Evolutionary conservation across 1,140 invertebrate genomes (phyloP), one percentile per base, ranked within the genome.

Genomic region (Drosophila ironensis): DNA sequence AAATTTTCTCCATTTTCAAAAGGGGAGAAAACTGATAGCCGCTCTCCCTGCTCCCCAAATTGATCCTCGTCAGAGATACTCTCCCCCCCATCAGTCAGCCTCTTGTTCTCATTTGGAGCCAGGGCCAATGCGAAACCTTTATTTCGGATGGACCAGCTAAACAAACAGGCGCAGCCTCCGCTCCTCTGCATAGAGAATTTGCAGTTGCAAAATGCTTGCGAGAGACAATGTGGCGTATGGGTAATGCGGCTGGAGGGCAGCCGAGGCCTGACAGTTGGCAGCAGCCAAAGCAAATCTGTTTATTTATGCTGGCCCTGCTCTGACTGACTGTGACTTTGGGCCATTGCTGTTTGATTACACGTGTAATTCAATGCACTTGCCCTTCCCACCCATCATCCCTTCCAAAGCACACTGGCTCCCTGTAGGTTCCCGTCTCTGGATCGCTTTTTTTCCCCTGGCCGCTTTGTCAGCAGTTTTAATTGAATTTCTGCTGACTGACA

Each of bases 291-390:
- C 41, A 71, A 60, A 48, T 17, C 48, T 73, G 69, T 77, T 78
- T 72, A 78, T 78, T 73, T 78, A 78, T 73, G 74, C 60, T 46
- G 19, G 4, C 11, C 38, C 24, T 20, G 9, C 35, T 47, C 30
- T 53, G 17, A 24, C 30, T 53, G 17, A 24, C 64, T 67, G 22
- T 40, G 35, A 28, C 64, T 48, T 35, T 57, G 63, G 51, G 50
- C 59, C 63, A 59, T 80, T 71, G 66, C 50, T 42, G 38, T 59
- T 74, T 53, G 67, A 71, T 59, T 81, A 72, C 70, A 74, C 52
- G 50, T 76, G 67, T 67, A 67, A 76, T 81, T 75, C 60, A 59
- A 37, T 72, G 59, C 50, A 59, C 78, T 67, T 33, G 16, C 12
- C 25, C 12, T 52, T 37, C n/a, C 9, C 35, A 6, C 30, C 12